Conservation (phyloP, 2,113 vertebrate genomes). For the Cercopithecus mona region DNA sequence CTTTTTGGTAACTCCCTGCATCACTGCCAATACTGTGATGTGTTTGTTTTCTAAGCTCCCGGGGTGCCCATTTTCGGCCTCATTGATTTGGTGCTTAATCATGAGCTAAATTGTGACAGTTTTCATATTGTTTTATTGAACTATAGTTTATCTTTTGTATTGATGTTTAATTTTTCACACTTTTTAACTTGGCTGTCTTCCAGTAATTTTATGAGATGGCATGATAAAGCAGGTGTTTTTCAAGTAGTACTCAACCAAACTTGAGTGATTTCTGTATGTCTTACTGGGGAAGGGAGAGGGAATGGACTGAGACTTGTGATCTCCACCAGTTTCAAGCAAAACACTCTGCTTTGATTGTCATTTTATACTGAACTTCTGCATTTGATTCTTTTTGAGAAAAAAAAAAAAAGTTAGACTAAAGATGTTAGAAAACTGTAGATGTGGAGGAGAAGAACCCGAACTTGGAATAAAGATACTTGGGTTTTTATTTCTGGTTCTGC, state of each 20-base stretch:
- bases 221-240: conserved; percentile 30
- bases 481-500: background rate
- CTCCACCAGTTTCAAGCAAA: background rate
- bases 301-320: background rate
- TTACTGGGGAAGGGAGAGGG: background rate
- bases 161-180: conserved; percentile 57
- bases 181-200: conserved; percentile 45
- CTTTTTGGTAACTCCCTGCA: background rate
- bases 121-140: conserved; percentile 44
- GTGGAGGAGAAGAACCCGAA: background rate
- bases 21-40: background rate
- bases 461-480: background rate
- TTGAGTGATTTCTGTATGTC: conserved; percentile 44
- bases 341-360: background rate
- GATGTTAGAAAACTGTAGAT: background rate
- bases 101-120: background rate
- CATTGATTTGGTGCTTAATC: conserved; percentile 36
- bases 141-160: conserved; percentile 55
- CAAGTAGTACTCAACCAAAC: background rate
- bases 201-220: conserved; percentile 57
- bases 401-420: background rate
- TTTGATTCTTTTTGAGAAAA: conserved; percentile 33
- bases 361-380: background rate
- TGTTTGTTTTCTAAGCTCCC: background rate
- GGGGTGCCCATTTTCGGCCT: background rate